Conservation (phyloP, 2,797 vertebrate species). For the Bryconaethiops microstoma region DNA sequence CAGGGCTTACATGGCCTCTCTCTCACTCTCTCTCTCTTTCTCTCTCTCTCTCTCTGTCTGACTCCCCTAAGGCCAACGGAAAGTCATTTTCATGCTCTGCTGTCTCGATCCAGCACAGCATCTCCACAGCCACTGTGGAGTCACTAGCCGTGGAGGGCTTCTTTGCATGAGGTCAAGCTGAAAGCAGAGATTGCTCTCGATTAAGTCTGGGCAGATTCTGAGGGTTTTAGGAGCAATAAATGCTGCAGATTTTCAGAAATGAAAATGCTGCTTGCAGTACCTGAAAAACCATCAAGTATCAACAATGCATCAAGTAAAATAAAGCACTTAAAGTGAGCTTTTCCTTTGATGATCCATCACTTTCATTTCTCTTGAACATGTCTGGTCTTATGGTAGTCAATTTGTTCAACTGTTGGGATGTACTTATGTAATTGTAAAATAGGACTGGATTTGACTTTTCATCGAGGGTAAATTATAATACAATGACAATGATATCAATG, state of each 20-base stretch:
- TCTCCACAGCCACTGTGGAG: slow-evolving; percentile 45
- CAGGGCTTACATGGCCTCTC: slow-evolving; percentile 59
- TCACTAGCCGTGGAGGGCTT: slow-evolving; percentile 41
- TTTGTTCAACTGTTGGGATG: too few relatives aligned
- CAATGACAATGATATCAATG: too few relatives aligned
- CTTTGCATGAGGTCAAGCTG: slow-evolving; percentile 38
- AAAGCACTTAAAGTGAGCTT: neutral
- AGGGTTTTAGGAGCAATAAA: neutral
- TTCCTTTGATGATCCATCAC: neutral
- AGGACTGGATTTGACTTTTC: too few relatives aligned
- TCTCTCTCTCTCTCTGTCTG: slow-evolving; percentile 54
- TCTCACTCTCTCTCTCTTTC: slow-evolving; percentile 9
- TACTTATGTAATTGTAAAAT: too few relatives aligned
- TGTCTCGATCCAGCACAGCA: slow-evolving; percentile 62
- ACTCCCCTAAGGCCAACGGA: slow-evolving; percentile 62
- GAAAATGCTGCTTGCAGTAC: neutral
- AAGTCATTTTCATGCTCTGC: slow-evolving; percentile 69
- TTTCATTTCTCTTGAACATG: too few relatives aligned
- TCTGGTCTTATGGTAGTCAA: too few relatives aligned
- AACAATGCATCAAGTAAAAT: neutral
- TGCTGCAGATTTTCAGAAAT: neutral
- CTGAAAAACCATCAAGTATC: neutral
- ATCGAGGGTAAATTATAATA: too few relatives aligned
- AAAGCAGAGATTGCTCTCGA: neutral
- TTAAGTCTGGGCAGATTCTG: slow-evolving; percentile 16